Conservation (phyloP, 2,113 vertebrate species). For the Triplophysa rosa region DNA sequence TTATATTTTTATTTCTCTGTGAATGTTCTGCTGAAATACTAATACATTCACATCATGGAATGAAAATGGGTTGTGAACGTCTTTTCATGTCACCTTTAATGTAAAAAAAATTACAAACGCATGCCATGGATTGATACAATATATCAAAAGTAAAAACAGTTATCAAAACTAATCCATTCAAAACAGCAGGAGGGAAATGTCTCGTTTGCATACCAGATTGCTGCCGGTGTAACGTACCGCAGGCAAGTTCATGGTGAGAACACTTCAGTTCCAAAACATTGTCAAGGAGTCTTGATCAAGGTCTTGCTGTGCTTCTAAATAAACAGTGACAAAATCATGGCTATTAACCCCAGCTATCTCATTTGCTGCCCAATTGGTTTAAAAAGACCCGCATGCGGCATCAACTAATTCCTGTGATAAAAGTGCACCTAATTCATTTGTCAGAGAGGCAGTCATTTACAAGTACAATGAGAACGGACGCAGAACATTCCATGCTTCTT, state of each 20-base stretch:
- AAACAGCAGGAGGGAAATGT: constrained; percentile 10
- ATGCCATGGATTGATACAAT: background rate
- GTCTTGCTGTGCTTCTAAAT: constrained; percentile 53
- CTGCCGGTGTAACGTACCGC: background rate
- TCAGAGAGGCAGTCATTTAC: constrained; percentile 29
- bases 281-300: constrained; percentile 51
- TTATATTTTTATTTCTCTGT: no score
- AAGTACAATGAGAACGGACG: constrained; percentile 18
- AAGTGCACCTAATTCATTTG: constrained; percentile 36
- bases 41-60: no score
- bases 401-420: constrained; percentile 46
- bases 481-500: constrained; percentile 34
- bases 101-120: background rate
- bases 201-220: background rate
- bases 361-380: constrained; percentile 62
- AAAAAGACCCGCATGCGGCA: constrained; percentile 39
- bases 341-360: constrained; percentile 57
- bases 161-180: background rate
- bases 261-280: constrained; percentile 33
- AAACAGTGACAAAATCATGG: constrained; percentile 54
- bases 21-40: no score
- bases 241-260: constrained; percentile 31
- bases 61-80: no score
- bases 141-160: background rate
- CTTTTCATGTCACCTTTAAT: background rate